Evolutionary conservation across 2,888 invertebrate genomes (phyloP), one percentile per base, ranked within the genome.

Genomic region (Leptothorax acervorum): DNA sequence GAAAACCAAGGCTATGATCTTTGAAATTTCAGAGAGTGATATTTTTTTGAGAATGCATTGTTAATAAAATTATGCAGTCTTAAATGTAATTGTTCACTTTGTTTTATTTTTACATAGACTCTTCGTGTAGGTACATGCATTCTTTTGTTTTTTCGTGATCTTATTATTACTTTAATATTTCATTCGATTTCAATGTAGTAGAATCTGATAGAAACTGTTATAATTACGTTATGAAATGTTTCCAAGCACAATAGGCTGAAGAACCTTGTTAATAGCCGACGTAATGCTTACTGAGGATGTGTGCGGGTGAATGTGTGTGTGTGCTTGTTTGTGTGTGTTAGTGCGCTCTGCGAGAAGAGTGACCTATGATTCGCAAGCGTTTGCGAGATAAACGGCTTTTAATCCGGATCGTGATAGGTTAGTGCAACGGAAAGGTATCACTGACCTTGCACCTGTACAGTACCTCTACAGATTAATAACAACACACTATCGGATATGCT

Each of bases 401-500:
- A 84, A 66, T 35, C 55, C 57, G 53, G 78, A 85, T 91, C 91
- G 91, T 90, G 90, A 91, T 90, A 91, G 91, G 91, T 90, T 89
- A 90, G 79, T 86, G 73, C 84, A 66, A 79, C 73, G 70, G 81
- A 81, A 86, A 87, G 84, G 71, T 85, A 88, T 86, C 88, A 84
- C 84, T 87, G 82, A 87, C 82, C 74, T 60, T 71, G 78, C 70
- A 60, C 70, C 70, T 63, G 63, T 53, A 62, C 18, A 12, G 8
- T 35, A 70, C 48, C n/a, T 65, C 5, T 15, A 35, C 42, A 42
- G 57, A 31, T 23, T 48, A 79, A 68, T 74, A 70, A 63, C 51
- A 31, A 42, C 42, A 42, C 62, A 23, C 23, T 23, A 51, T 74
- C 73, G 18, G 28, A 12, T 51, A 18, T 31, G n/a, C 6, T 28